phyloP scores from a whole-genome alignment of 2,113 vertebrate genomes.

The Sturnus vulgaris region DNA sequence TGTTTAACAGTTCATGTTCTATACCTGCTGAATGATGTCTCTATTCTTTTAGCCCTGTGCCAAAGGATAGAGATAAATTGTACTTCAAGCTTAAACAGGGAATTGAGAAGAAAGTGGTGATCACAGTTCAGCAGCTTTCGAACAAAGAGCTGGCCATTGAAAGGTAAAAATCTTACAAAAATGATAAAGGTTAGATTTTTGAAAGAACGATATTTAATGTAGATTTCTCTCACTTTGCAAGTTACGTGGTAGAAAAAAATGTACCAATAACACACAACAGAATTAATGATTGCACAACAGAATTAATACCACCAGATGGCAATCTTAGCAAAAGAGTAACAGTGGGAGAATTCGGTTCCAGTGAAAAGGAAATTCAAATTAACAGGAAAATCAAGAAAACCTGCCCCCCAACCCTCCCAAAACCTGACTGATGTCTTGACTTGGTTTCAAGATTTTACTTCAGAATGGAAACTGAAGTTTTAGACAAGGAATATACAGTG shows the following conservation, averaged over 20 bases:
- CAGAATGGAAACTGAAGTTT: background rate
- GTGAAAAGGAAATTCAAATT: background rate
- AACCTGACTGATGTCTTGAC: background rate
- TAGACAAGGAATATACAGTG: background rate
- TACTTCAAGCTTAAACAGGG: conserved; percentile 96
- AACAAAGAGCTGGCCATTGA: conserved; percentile 95
- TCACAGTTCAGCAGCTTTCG: conserved; percentile 91
- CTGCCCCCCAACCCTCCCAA: background rate
- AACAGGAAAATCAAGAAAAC: background rate
- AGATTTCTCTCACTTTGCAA: background rate
- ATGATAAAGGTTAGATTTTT: background rate
- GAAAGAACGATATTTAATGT: background rate
- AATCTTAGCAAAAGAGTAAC: conserved; percentile 52
- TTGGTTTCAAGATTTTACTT: background rate
- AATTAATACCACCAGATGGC: conserved; percentile 71
- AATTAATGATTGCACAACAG: background rate
- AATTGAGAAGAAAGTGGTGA: conserved; percentile 91
- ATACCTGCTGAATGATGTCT: background rate
- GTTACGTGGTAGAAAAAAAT: background rate
- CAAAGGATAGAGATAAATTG: conserved; percentile 96
- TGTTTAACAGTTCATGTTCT: background rate
- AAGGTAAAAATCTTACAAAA: conserved; percentile 75
- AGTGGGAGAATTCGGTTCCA: background rate
- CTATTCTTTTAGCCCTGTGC: conserved; percentile 83
- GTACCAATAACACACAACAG: background rate